These are phyloP conservation scores for Galeruca laticollis DNA, from an alignment of 2,888 invertebrate genomes.

Conservation along the genomic window DNA sequence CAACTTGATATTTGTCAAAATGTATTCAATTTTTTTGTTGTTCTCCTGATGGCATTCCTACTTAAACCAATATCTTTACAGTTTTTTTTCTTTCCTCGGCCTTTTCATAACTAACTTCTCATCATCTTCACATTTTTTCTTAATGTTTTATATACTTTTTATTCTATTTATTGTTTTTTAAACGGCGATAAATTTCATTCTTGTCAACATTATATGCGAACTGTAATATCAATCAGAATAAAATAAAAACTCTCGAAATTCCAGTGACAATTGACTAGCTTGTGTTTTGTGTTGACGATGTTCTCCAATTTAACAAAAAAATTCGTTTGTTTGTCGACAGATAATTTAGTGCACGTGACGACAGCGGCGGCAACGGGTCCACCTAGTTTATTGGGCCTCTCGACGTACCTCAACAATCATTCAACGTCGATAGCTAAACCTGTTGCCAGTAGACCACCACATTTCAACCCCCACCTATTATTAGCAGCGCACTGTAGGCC, in stretches of 20 bases:
- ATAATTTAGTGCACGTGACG: slow-evolving; percentile 63
- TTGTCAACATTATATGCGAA: not conserved
- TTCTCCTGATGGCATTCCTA: no score
- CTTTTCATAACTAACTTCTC: no score
- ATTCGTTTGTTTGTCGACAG: slow-evolving; percentile 54
- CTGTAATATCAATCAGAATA: not conserved
- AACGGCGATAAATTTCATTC: no score
- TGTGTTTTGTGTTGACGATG: slow-evolving; percentile 2
- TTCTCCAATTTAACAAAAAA: slow-evolving; percentile 9
- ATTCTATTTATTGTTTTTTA: no score
- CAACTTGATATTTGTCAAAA: no score
- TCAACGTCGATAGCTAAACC: slow-evolving; percentile 82
- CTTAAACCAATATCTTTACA: no score
- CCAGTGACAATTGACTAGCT: not conserved
- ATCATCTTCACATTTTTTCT: no score
- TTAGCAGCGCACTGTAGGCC: slow-evolving; percentile 84
- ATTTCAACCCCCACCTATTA: slow-evolving; percentile 83
- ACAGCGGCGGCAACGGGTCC: slow-evolving; percentile 54
- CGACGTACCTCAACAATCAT: slow-evolving; percentile 67
- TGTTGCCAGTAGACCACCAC: slow-evolving; percentile 78
- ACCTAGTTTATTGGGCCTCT: slow-evolving; percentile 63
- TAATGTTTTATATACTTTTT: no score
- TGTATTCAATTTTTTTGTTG: no score
- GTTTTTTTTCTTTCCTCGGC: no score
- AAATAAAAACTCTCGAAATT: slow-evolving; percentile 1